Percentiles rank a stretch among this genome's conserved stretches.
These are phyloP conservation scores for Leptosomus discolor DNA, from an alignment of 2,113 vertebrate genomes.

Conservation along the genomic window DNA sequence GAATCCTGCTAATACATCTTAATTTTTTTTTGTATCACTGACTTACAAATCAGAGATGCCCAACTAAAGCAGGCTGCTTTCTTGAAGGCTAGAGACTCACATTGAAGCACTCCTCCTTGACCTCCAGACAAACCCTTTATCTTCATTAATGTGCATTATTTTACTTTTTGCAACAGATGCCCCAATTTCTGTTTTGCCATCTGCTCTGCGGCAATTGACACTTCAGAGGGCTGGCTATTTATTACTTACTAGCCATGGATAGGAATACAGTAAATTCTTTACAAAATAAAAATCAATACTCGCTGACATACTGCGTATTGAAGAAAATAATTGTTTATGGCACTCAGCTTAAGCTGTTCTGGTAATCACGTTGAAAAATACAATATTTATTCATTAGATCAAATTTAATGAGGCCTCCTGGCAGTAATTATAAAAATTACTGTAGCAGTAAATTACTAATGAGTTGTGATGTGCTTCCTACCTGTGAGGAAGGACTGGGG, in stretches of 20 bases:
- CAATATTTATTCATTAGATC: slow-evolving; percentile 99
- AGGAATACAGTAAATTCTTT: slow-evolving; percentile 73
- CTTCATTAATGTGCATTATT: not conserved
- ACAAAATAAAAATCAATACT: slow-evolving; percentile 92
- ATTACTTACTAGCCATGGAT: slow-evolving; percentile 54
- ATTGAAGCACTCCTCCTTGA: not conserved
- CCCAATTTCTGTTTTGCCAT: not conserved
- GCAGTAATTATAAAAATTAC: slow-evolving; percentile 99
- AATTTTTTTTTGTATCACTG: not conserved
- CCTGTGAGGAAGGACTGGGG: slow-evolving; percentile 96
- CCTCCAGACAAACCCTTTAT: slow-evolving; percentile 8
- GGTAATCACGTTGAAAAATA: slow-evolving; percentile 99
- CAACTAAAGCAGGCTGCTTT: not conserved
- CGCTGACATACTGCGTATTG: slow-evolving; percentile 94
- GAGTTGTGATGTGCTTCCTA: slow-evolving; percentile 89
- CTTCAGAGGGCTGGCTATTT: slow-evolving; percentile 36
- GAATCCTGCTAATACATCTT: not conserved
- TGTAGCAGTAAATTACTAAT: slow-evolving; percentile 99
- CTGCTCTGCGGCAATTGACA: slow-evolving; percentile 11
- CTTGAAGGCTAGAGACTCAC: not conserved
- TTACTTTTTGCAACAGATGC: not conserved
- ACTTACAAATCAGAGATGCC: not conserved
- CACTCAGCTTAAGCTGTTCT: slow-evolving; percentile 99
- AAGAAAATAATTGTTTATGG: slow-evolving; percentile 99
- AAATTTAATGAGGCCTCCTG: slow-evolving; percentile 99